phyloP scores from a whole-genome alignment of 2,797 vertebrate species.

The Urosaurus nigricauda region DNA sequence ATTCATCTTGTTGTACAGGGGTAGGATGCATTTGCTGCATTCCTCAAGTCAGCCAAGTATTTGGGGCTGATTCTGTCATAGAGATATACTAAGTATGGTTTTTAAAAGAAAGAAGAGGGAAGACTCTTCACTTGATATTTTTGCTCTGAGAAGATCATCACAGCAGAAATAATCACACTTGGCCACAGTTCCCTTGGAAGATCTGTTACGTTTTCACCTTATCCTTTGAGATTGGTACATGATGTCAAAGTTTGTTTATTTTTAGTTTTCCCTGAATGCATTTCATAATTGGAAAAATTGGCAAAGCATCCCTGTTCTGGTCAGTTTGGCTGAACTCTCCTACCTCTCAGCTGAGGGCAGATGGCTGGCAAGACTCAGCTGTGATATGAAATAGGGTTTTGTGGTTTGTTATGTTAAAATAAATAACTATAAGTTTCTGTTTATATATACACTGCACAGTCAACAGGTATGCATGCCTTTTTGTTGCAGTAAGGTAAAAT shows the following conservation, averaged over 20 bases:
- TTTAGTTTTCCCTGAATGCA: constrained; percentile 58
- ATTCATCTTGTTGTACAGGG: background rate
- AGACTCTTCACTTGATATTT: constrained; percentile 41
- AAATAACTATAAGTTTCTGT: constrained; percentile 40
- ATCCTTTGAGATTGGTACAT: constrained; percentile 43
- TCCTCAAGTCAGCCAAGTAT: background rate
- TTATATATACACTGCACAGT: constrained; percentile 31
- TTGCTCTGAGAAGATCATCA: constrained; percentile 27
- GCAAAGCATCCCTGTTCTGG: constrained; percentile 53
- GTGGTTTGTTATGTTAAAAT: too few relatives aligned
- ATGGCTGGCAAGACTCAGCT: constrained; percentile 69
- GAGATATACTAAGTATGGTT: background rate
- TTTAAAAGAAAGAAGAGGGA: background rate
- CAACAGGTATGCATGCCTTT: constrained; percentile 41
- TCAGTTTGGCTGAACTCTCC: constrained; percentile 49
- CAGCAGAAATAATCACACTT: constrained; percentile 15
- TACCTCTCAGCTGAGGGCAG: constrained; percentile 57
- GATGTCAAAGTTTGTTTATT: constrained; percentile 44
- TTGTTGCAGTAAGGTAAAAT: constrained; percentile 2
- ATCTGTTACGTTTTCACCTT: constrained; percentile 15
- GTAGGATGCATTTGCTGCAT: background rate
- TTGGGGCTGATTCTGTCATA: background rate
- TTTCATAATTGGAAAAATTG: constrained; percentile 46
- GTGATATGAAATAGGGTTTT: constrained; percentile 57
- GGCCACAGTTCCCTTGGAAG: constrained; percentile 8